Evolutionary conservation across 2,888 invertebrate species (phyloP), one percentile per base, ranked within the genome.

Genomic region (Spodoptera littoralis): DNA sequence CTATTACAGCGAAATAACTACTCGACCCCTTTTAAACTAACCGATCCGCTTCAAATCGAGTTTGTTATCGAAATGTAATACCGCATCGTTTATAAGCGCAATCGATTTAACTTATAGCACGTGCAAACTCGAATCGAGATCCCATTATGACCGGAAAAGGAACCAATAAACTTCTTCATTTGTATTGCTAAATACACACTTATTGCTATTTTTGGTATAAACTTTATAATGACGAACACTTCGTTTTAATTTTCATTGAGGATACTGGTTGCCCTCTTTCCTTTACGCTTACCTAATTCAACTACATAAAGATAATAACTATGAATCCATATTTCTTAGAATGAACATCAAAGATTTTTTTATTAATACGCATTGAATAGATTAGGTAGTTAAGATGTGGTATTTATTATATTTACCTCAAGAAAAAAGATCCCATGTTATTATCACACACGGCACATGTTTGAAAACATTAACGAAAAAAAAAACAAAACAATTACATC

Each of bases 61-160:
- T 68, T 56, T 63, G 47, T 42, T 52, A 52, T 60, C 22, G 56
- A 67, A 76, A 70, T 64, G 12, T 56, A 51, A 69, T 41, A 63
- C 62, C 22, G 30, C 65, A 60, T 57, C 60, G 50, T 74, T 70
- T 50, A 72, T 70, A 71, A 60, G 53, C 48, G 53, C 65, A 62
- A 61, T 74, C 59, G 65, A 57, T 69, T 54, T 59, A 60, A 42
- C 56, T 24, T 54, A 59, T 1, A 53, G 77, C 77, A 83, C 82
- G 80, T 82, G 80, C 82, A 67, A 70, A 75, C 73, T 73, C 68
- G 36, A 70, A 77, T 82, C 61, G 60, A 75, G 65, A 71, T 60
- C 67, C 44, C 55, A 68, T 82, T 80, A 81, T 65, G 70, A 54
- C 79, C 70, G 79, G 77, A 77, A 81, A 70, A 69, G 69, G 64